These are phyloP conservation scores for Dolichallabes microphthalmus DNA, from an alignment of 2,113 vertebrate genomes.

Conservation along the genomic window DNA sequence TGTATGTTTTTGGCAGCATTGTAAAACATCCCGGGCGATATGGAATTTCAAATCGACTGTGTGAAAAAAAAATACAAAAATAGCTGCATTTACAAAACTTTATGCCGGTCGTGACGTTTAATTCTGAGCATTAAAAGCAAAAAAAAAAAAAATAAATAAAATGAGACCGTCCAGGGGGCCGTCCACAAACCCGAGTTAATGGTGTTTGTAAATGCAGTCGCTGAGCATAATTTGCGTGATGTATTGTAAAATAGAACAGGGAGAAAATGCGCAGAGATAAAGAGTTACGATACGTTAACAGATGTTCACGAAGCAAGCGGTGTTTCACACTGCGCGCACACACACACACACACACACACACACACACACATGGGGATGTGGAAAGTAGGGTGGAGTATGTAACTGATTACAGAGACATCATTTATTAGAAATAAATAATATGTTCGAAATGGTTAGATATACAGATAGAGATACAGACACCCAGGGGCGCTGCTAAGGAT, in stretches of 20 bases:
- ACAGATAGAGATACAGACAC: neutral
- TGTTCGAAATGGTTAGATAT: neutral
- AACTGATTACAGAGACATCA: neutral
- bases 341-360: slow-evolving; percentile 2
- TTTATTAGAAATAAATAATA: neutral
- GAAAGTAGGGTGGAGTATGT: neutral
- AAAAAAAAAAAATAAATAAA: slow-evolving; percentile 1
- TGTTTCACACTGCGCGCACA: neutral
- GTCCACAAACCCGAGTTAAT: slow-evolving; percentile 41
- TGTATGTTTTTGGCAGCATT: slow-evolving; percentile 11
- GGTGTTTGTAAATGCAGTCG: slow-evolving; percentile 27
- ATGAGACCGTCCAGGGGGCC: neutral
- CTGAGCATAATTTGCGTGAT: slow-evolving; percentile 36
- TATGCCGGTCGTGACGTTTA: slow-evolving; percentile 3
- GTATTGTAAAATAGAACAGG: slow-evolving; percentile 38
- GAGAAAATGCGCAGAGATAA: slow-evolving; percentile 33
- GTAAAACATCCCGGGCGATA: slow-evolving; percentile 26
- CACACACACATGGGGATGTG: too few species aligned
- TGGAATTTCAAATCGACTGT: slow-evolving; percentile 20
- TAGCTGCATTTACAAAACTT: slow-evolving; percentile 45
- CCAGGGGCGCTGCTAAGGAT: too few species aligned
- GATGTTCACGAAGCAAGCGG: slow-evolving; percentile 24
- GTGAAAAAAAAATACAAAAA: slow-evolving; percentile 51
- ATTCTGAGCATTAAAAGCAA: neutral
- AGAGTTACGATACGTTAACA: slow-evolving; percentile 37